Evolutionary conservation across 2,113 vertebrate species (phyloP).

Genomic region (Murina feae): DNA sequence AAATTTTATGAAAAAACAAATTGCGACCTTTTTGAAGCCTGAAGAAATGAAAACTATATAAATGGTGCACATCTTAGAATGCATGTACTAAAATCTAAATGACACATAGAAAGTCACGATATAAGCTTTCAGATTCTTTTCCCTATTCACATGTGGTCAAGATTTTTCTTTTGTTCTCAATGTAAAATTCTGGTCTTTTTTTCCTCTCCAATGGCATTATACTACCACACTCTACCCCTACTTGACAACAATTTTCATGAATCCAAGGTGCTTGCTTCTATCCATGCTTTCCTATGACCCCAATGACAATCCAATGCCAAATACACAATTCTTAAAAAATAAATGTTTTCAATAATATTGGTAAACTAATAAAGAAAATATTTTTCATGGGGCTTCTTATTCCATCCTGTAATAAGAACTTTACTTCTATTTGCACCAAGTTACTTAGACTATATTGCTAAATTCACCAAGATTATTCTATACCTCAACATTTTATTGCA

Average conservation of each 20-base stretch:
- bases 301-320: not conserved
- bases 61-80: not conserved
- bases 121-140: not conserved
- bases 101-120: not conserved
- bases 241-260: not conserved
- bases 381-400: not conserved
- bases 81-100: not conserved
- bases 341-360: not conserved
- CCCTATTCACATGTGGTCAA: not conserved
- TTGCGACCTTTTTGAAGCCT: not conserved
- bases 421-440: not conserved
- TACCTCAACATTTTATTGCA: not conserved
- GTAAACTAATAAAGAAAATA: not conserved
- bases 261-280: not conserved
- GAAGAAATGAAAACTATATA: not conserved
- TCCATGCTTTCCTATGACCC: not conserved
- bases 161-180: not conserved
- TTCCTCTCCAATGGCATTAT: not conserved
- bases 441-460: not conserved
- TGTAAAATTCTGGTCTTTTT: not conserved
- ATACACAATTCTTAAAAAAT: not conserved
- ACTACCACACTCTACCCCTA: not conserved
- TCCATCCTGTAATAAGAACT: not conserved
- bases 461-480: not conserved
- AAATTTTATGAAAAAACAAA: not conserved